A percentile compares a stretch with the other conserved stretches of the same genome.
phyloP scores from a whole-genome alignment of 2,113 vertebrate species.

The Lasiurus cinereus region DNA sequence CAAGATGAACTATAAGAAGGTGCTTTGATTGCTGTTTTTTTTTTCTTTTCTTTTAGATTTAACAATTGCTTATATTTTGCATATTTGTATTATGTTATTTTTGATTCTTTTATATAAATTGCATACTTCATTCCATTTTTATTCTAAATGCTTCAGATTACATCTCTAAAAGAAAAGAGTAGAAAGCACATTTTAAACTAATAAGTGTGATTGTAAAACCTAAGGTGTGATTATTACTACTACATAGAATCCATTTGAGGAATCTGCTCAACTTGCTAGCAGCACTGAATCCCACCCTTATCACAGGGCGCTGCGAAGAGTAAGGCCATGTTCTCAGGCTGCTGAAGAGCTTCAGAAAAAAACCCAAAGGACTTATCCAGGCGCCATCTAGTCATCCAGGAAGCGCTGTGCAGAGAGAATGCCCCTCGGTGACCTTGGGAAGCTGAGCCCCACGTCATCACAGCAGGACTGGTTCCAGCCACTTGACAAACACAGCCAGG shows the following conservation, averaged over 20 bases:
- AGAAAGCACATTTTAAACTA: background rate
- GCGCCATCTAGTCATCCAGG: too few species aligned
- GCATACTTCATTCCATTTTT: background rate
- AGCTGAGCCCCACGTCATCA: too few species aligned
- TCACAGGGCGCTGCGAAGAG: background rate
- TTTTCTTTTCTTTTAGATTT: background rate
- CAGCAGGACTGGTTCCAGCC: too few species aligned
- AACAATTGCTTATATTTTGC: slow-evolving; percentile 11
- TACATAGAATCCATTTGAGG: background rate
- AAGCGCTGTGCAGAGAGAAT: too few species aligned
- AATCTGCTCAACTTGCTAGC: background rate
- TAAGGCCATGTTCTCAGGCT: background rate
- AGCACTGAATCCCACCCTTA: background rate
- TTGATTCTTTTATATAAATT: slow-evolving; percentile 18
- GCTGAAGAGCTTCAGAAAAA: background rate
- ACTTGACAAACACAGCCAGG: slow-evolving; percentile 11
- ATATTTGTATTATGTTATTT: background rate
- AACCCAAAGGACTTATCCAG: background rate
- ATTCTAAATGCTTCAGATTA: background rate
- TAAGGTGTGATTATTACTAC: background rate
- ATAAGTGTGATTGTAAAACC: background rate
- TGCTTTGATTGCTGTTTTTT: background rate
- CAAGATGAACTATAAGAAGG: background rate
- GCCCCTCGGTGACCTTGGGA: too few species aligned
- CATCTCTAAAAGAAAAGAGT: background rate